Evolutionary conservation across 2,797 vertebrate genomes (phyloP).

Genomic region (Coreius guichenoti): DNA sequence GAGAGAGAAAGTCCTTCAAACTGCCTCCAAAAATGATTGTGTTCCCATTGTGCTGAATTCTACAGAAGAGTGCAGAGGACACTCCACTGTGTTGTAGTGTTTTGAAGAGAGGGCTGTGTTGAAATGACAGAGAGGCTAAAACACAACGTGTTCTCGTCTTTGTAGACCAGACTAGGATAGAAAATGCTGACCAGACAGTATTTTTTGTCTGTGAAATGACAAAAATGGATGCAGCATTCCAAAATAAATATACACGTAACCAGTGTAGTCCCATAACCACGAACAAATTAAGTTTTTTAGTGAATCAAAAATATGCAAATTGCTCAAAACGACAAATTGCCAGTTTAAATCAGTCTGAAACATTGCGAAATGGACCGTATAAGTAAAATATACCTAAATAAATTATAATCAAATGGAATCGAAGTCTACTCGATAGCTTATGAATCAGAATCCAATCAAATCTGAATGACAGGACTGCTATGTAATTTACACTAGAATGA

Average conservation of each 20-base stretch:
- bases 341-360: neutral
- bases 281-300: neutral
- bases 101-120: constrained; percentile 40
- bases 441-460: neutral
- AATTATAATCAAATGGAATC: neutral
- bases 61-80: constrained; percentile 30
- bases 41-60: constrained; percentile 26
- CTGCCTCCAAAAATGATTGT: constrained; percentile 41
- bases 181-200: neutral
- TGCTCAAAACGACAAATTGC: neutral
- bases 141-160: constrained; percentile 33
- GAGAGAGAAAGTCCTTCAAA: constrained; percentile 50
- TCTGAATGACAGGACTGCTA: neutral
- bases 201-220: neutral
- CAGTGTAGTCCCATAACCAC: neutral
- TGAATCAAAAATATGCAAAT: neutral
- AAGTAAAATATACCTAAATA: neutral
- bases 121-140: constrained; percentile 7
- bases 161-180: neutral
- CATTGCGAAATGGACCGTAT: neutral
- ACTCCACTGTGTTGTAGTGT: constrained; percentile 16
- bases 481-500: neutral
- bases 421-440: neutral
- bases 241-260: neutral
- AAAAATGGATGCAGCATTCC: neutral